Evolutionary conservation across 2,888 invertebrate genomes (phyloP), one percentile per base, ranked within the genome.

Genomic region (Drosophila acutilabella): DNA sequence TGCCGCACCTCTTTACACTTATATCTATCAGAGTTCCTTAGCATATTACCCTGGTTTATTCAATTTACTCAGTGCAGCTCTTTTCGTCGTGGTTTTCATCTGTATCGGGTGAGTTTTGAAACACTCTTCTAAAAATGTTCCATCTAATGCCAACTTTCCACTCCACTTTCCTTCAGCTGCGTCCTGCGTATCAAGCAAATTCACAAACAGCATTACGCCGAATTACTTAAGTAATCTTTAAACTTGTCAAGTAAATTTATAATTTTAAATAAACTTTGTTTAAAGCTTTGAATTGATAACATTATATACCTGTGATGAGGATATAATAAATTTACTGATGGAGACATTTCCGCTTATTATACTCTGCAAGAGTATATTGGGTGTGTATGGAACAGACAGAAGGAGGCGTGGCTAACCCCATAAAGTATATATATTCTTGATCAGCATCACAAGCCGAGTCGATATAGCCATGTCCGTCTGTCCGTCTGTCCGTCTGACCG

Each of bases 1-100:
- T 2, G 93, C 95, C 0, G 93, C 95, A 1, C 93, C 95, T 0
- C 71, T 96, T 0, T 96, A 95, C 90, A 95, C 94, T 40, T 89
- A 94, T 0, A 90, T 96, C n/a, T 96, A 96, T 80, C 93, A 94
- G 53, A 81, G 87, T 2, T 95, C 95, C 0, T 88, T 95, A 40
- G 75, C 91, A 0, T 91, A 90, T 0, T 93, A 94, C 82, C 94
- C 95, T 0, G 95, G 94, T 0, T 92, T 94, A 0, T 94, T 94
- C 65, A 94, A 94, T 84, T 91, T 94, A 41, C 86, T 95, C 2
- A 93, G 94, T 57, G 93, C 93, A 13, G 91, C 87, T 0, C 78
- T 95, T 11, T 93, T 92, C 72, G 58, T 82, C 0, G 65, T 91
- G 16, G 82, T 89, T 6, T 90, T 89, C 18, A 64, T 89, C 4